Percentiles rank a stretch among this genome's conserved stretches.
Evolutionary conservation across 2,113 vertebrate species (phyloP).

Genomic region (Miniopterus natalensis): DNA sequence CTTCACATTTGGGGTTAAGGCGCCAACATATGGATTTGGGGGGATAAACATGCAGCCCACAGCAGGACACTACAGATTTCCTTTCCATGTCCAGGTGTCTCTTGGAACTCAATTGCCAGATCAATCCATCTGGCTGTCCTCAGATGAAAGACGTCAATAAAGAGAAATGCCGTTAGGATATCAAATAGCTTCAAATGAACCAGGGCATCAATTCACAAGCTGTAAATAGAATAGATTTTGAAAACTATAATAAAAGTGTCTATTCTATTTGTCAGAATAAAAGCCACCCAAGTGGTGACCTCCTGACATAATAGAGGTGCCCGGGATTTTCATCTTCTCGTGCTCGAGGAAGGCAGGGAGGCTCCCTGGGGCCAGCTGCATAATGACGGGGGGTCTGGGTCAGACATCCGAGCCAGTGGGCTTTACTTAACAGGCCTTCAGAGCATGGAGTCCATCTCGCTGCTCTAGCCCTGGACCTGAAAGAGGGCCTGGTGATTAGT

Average conservation of each 20-base stretch:
- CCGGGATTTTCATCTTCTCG: background rate
- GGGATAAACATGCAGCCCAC: too few species aligned
- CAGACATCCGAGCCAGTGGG: background rate
- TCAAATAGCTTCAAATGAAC: background rate
- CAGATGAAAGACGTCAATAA: background rate
- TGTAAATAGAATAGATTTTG: background rate
- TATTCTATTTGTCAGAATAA: background rate
- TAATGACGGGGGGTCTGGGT: background rate
- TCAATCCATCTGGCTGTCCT: background rate
- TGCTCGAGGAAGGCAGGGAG: background rate
- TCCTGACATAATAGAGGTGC: background rate
- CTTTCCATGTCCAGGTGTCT: background rate
- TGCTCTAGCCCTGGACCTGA: background rate
- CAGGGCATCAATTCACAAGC: background rate
- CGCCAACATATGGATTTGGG: background rate
- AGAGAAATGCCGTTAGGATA: background rate
- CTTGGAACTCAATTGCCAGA: background rate
- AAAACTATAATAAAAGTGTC: background rate
- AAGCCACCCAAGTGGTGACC: background rate
- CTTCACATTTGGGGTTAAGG: background rate
- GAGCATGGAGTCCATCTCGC: background rate
- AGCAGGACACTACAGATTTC: background rate
- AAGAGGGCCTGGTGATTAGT: background rate
- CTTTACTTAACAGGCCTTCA: background rate
- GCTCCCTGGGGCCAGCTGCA: accelerated